Conservation (phyloP, 2,113 vertebrate genomes). For the Heterocephalus glaber region DNA sequence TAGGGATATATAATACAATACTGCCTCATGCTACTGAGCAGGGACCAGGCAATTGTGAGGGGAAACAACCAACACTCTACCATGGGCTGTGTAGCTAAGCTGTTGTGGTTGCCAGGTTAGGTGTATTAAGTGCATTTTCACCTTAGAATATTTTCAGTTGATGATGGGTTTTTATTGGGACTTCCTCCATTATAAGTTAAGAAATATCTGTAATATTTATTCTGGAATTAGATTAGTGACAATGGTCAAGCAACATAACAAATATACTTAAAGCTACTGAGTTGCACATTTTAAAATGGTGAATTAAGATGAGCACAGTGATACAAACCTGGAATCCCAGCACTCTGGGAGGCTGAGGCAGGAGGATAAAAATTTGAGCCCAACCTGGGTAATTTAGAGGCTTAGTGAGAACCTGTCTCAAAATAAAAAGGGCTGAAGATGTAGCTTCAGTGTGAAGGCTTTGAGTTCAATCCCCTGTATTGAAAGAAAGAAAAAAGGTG, state of each 20-base stretch:
- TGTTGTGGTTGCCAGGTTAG: neutral
- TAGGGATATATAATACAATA: neutral
- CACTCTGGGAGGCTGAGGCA: neutral
- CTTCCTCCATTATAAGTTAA: neutral
- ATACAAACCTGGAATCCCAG: neutral
- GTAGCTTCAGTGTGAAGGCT: neutral
- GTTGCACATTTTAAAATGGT: neutral
- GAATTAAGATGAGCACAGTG: neutral
- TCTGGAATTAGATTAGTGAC: neutral
- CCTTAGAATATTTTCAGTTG: neutral
- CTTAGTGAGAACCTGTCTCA: neutral
- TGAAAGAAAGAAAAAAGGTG: neutral
- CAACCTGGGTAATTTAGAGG: neutral
- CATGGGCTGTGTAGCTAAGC: neutral
- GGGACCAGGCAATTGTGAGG: neutral
- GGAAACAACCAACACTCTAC: neutral
- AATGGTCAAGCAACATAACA: neutral
- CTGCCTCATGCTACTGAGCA: neutral
- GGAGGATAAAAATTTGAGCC: neutral
- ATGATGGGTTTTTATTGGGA: neutral
- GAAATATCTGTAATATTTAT: neutral
- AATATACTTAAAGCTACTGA: neutral
- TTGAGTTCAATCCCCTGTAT: neutral
- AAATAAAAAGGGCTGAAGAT: neutral
- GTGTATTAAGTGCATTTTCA: neutral